Evolutionary conservation across 1,140 invertebrate genomes (phyloP), one percentile per base, ranked within the genome.

Genomic region (Ephestia elutella): DNA sequence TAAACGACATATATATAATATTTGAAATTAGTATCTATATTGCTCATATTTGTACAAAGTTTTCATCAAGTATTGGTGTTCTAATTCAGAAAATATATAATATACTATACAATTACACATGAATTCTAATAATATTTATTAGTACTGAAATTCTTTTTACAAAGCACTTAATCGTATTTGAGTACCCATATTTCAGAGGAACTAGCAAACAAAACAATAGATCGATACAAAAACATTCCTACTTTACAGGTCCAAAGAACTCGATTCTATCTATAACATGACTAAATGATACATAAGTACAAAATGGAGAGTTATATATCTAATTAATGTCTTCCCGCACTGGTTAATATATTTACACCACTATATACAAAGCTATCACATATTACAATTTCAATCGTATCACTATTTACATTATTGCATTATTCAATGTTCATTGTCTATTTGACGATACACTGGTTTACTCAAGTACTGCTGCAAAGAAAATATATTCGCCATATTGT

Each of bases 351-450:
- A 87, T 87, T 78, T 87, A 87, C 83, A 86, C 59, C 63, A 76
- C 69, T 87, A 88, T 88, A 65, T 88, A 88, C 85, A 88, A 81
- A 82, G 77, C 82, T 88, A 88, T 88, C 85, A 88, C 83, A 88
- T 82, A 79, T 83, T 84, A 87, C 77, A 82, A 73, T 78, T 80
- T 85, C 79, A 81, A 66, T 76, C 64, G 71, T 81, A 82, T 82
- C 78, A 80, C 76, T 88, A 86, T 86, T 75, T 86, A 88, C 86
- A 88, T 83, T 86, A 86, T 86, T 87, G 85, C 85, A 74, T 63
- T 70, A 68, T 75, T 81, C 73, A 76, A 71, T 63, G 66, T 66
- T 64, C 60, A 57, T 69, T 67, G 62, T 71, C 68, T 54, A 66
- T 71, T 57, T 56, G 71, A 81, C 74, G 65, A 74, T 70, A 68